A percentile compares a stretch with the other conserved stretches of the same genome.
phyloP scores from a whole-genome alignment of 2,888 invertebrate genomes.

The Lepas anatifera region DNA sequence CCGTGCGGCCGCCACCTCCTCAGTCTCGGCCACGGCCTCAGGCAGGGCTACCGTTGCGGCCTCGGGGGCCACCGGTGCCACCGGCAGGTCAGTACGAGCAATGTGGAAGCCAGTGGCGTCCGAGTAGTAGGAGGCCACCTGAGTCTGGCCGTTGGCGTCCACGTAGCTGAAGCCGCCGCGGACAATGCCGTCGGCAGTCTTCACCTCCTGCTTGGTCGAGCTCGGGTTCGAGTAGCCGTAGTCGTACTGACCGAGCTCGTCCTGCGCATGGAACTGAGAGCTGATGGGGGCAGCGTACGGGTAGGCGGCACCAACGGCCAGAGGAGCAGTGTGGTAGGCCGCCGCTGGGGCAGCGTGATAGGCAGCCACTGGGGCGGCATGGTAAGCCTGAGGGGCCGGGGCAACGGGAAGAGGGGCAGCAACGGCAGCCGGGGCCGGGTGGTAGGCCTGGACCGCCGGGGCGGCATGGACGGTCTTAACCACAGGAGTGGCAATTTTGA shows the following conservation, averaged over 20 bases:
- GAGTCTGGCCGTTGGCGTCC: constrained; percentile 11
- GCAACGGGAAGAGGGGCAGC: neutral
- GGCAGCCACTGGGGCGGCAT: neutral
- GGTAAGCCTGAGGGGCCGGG: neutral
- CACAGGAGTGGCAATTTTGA: neutral
- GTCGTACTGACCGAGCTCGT: constrained; percentile 17
- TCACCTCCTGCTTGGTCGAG: constrained; percentile 16
- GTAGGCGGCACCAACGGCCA: neutral
- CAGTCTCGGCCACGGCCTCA: no score
- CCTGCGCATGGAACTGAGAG: constrained; percentile 18
- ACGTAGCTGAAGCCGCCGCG: constrained; percentile 18
- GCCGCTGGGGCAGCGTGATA: neutral
- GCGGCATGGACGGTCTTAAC: neutral
- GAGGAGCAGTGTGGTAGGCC: neutral
- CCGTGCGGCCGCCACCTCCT: no score
- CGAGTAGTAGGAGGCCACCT: no score
- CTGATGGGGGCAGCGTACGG: neutral
- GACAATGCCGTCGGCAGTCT: constrained; percentile 18
- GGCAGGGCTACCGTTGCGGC: no score
- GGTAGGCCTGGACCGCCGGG: neutral
- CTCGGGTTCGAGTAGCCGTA: constrained; percentile 16
- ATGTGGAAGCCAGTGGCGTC: no score
- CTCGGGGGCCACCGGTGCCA: no score
- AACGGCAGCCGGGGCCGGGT: neutral
- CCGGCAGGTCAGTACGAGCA: no score